Percentiles rank a stretch among this genome's conserved stretches.
phyloP scores from a whole-genome alignment of 2,797 vertebrate genomes.

The Enteromius viviparus region DNA sequence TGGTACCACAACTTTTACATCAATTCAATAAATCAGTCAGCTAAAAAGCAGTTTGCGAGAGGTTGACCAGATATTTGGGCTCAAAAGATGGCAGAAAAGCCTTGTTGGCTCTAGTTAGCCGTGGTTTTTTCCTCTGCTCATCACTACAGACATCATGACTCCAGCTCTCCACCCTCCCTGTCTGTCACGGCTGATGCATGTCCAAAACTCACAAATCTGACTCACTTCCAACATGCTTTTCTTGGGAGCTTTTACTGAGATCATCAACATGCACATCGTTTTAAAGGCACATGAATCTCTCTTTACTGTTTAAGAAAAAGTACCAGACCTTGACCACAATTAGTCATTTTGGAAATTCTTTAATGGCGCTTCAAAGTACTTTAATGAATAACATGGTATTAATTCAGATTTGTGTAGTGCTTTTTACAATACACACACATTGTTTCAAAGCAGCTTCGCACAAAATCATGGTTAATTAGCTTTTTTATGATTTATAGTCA shows the following conservation, averaged over 20 bases:
- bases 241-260: neutral
- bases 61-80: neutral
- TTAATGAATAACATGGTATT: neutral
- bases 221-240: conserved; percentile 8
- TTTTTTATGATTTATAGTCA: neutral
- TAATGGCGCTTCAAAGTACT: neutral
- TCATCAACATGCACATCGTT: conserved; percentile 15
- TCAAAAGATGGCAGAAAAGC: neutral
- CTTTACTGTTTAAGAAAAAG: neutral
- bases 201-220: conserved; percentile 43
- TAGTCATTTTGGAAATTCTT: conserved; percentile 5
- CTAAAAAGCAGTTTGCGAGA: neutral
- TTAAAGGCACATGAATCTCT: neutral
- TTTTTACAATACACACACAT: neutral
- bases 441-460: neutral
- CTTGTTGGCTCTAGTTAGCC: conserved; percentile 11
- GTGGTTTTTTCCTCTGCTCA: conserved; percentile 23
- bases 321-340: neutral
- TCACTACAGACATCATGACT: conserved; percentile 44
- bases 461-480: neutral
- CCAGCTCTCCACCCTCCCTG: conserved; percentile 29
- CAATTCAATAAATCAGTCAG: neutral
- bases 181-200: conserved; percentile 1
- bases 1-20: conserved; percentile 76
- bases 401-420: neutral